Evolutionary conservation across 2,888 invertebrate genomes (phyloP).

Genomic region (Leuctra nigra): DNA sequence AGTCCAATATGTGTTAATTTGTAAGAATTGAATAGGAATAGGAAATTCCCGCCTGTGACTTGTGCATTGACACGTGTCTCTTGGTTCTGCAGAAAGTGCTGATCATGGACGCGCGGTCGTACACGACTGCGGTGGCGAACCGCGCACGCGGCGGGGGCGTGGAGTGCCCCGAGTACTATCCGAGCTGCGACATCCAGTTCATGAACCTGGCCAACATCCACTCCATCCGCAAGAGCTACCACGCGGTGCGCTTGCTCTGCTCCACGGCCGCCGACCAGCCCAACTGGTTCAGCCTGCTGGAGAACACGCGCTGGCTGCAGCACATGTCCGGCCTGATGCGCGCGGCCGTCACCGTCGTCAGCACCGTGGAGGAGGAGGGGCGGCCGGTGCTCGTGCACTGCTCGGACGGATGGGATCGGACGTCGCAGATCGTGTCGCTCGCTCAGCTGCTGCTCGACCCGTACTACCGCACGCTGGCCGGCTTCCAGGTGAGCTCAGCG

Average conservation of each 20-base stretch:
- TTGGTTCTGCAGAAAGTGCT: conserved; percentile 74
- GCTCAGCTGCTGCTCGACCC: conserved; percentile 91
- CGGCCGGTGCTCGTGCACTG: conserved; percentile 95
- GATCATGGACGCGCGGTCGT: conserved; percentile 93
- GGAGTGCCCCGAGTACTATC: conserved; percentile 94
- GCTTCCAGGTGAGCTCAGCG: neutral
- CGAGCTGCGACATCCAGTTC: conserved; percentile 90
- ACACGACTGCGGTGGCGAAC: conserved; percentile 94
- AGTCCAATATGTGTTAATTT: no score
- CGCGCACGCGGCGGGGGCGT: conserved; percentile 95
- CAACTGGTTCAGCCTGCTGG: conserved; percentile 85
- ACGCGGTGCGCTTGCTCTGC: conserved; percentile 71
- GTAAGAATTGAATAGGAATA: no score
- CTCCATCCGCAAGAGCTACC: conserved; percentile 88
- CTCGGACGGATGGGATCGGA: conserved; percentile 98
- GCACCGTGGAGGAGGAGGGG: conserved; percentile 70
- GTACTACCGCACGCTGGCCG: conserved; percentile 87
- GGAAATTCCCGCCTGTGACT: no score
- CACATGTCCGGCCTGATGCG: conserved; percentile 80
- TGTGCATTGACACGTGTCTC: no score
- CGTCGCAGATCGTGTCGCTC: conserved; percentile 92
- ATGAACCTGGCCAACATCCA: conserved; percentile 98
- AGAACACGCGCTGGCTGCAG: conserved; percentile 87
- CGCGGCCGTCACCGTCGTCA: conserved; percentile 72
- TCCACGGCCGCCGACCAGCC: conserved; percentile 72